phyloP scores from a whole-genome alignment of 2,113 vertebrate genomes.

The Sclerurus mexicanus region DNA sequence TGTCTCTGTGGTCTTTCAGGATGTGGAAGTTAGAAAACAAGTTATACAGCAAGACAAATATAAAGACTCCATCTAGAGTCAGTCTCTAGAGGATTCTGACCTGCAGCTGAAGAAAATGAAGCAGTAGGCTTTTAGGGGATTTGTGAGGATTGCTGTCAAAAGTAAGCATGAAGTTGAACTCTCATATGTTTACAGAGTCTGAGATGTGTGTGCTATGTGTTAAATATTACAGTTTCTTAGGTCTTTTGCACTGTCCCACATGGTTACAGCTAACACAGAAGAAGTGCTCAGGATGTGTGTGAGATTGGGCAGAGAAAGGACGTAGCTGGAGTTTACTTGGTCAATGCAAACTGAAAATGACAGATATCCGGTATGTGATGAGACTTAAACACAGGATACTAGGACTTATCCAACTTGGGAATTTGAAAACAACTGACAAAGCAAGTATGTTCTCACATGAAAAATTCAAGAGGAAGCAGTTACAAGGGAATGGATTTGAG shows the following conservation, averaged over 20 bases:
- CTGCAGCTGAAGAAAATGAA: background rate
- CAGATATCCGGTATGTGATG: background rate
- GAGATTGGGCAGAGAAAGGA: background rate
- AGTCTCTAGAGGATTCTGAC: background rate
- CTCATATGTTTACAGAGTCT: background rate
- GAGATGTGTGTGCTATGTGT: background rate
- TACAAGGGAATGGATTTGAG: background rate
- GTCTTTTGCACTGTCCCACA: background rate
- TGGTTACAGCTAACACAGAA: background rate
- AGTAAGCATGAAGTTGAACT: background rate
- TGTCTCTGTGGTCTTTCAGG: background rate
- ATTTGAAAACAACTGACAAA: background rate
- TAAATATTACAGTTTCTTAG: background rate
- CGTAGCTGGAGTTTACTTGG: background rate
- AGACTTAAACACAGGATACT: background rate
- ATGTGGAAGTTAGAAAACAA: background rate
- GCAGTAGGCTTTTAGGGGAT: background rate
- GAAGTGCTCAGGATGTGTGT: background rate
- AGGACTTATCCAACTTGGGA: background rate
- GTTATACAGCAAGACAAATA: background rate
- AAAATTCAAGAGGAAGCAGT: background rate
- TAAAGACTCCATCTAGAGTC: background rate
- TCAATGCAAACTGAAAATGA: background rate
- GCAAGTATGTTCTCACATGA: background rate
- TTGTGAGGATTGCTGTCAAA: conserved; percentile 14